These are phyloP conservation scores for Urocolius indicus DNA, from an alignment of 2,113 vertebrate species.

Conservation along the genomic window DNA sequence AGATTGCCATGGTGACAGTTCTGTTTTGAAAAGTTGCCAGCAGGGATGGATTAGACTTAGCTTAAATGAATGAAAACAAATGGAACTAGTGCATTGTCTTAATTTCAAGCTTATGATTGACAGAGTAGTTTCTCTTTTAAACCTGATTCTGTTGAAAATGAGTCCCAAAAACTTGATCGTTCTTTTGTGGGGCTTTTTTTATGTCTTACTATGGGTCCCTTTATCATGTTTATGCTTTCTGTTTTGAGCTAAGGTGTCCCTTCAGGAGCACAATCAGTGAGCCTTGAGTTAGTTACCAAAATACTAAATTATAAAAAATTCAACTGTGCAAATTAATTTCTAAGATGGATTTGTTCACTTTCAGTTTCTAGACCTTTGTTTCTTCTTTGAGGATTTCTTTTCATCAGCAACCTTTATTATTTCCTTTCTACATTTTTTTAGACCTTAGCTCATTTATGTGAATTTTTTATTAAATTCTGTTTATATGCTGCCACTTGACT, in stretches of 20 bases:
- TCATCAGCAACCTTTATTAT: neutral
- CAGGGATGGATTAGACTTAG: conserved; percentile 22
- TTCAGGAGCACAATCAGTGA: neutral
- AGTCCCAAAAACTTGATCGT: neutral
- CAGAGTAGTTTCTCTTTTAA: neutral
- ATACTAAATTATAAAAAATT: neutral
- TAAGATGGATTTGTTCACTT: neutral
- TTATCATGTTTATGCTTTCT: neutral
- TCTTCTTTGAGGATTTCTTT: neutral
- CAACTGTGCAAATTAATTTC: neutral
- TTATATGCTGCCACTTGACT: neutral
- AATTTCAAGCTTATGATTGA: neutral
- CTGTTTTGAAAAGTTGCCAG: conserved; percentile 2
- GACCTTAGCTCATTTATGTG: neutral
- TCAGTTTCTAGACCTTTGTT: neutral
- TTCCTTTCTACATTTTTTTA: neutral
- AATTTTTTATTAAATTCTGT: neutral
- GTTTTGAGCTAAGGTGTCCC: neutral
- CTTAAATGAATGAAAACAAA: conserved; percentile 47
- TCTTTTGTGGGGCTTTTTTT: neutral
- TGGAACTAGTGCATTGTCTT: neutral
- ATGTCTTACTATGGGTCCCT: neutral
- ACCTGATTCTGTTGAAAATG: neutral
- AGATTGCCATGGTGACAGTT: conserved; percentile 61
- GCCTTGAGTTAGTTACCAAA: neutral